These are phyloP conservation scores for Gymnopithys bicolor DNA, from an alignment of 2,797 vertebrate genomes.

Conservation along the genomic window DNA sequence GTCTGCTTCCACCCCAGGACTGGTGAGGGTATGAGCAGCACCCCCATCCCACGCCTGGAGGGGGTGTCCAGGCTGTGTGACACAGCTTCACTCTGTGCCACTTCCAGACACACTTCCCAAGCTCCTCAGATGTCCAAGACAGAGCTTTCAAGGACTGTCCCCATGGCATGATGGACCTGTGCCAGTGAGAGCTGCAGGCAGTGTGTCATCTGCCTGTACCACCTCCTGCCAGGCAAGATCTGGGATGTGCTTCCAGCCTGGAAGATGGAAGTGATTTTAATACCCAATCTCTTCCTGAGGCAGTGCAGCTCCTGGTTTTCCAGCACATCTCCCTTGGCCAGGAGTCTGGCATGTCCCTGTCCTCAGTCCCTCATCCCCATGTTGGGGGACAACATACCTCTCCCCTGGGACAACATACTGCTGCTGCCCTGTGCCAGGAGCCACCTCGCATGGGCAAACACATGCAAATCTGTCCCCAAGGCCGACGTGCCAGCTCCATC, in stretches of 20 bases:
- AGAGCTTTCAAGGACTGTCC: background rate
- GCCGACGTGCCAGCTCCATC: background rate
- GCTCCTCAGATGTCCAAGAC: background rate
- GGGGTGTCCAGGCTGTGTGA: background rate
- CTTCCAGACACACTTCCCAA: rapidly evolving
- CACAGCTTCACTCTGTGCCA: rapidly evolving
- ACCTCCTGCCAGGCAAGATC: rapidly evolving
- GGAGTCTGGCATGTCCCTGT: background rate
- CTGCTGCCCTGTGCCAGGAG: background rate
- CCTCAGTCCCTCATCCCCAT: rapidly evolving
- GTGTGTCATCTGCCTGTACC: background rate
- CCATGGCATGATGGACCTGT: rapidly evolving
- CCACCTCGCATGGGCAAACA: background rate
- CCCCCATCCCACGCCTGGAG: rapidly evolving
- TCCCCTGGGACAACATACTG: background rate
- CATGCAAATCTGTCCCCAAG: background rate
- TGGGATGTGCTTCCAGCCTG: background rate
- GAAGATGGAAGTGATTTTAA: background rate
- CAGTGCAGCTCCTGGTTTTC: background rate
- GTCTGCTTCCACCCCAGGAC: background rate
- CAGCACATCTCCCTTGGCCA: background rate
- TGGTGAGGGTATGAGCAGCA: rapidly evolving
- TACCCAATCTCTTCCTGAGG: background rate
- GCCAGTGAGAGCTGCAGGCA: background rate
- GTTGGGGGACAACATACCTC: background rate